Conservation (phyloP, 2,113 vertebrate genomes). For the Strigops habroptila region DNA sequence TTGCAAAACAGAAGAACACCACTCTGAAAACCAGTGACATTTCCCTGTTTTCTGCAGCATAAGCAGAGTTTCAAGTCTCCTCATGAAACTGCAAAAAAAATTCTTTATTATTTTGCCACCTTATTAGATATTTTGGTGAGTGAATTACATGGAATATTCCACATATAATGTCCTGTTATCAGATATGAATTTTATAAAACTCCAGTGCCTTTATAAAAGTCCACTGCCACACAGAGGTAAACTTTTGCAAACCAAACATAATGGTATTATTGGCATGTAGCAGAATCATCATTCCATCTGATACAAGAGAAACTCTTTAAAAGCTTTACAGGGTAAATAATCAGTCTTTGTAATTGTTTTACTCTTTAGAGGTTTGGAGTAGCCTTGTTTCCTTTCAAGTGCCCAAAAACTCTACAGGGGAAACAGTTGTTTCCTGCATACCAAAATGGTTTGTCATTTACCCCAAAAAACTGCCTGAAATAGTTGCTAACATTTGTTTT, state of each 20-base stretch:
- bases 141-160: background rate
- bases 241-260: background rate
- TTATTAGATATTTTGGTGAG: background rate
- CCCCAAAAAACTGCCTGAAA: conserved; percentile 30
- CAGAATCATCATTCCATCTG: background rate
- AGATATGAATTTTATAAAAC: background rate
- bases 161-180: background rate
- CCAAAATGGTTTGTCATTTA: conserved; percentile 67
- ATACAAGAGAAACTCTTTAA: conserved; percentile 25
- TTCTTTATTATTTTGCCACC: background rate
- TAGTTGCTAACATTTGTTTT: background rate
- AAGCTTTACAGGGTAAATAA: conserved; percentile 23
- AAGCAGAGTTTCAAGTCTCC: background rate
- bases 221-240: background rate
- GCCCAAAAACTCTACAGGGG: conserved; percentile 55
- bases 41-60: background rate
- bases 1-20: background rate
- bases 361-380: conserved; percentile 52
- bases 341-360: conserved; percentile 59
- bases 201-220: background rate
- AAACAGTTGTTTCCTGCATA: conserved; percentile 75
- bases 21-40: background rate
- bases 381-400: conserved; percentile 44
- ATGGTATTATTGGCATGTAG: background rate
- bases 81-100: background rate